Evolutionary conservation across 2,797 vertebrate genomes (phyloP).

Genomic region (Notoglanidium macrostoma): DNA sequence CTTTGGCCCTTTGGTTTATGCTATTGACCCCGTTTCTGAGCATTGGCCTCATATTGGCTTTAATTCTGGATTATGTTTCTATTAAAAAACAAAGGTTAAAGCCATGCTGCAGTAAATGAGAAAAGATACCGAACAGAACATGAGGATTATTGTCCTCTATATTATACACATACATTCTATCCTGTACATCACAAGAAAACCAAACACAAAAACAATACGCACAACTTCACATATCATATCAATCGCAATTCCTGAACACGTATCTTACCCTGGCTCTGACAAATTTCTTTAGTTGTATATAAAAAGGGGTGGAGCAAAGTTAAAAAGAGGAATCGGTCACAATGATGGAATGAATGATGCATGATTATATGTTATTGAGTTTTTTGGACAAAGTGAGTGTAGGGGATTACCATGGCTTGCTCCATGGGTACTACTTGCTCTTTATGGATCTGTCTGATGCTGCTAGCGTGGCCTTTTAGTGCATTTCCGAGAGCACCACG

Average conservation of each 20-base stretch:
- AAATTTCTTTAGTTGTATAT: slow-evolving; percentile 85
- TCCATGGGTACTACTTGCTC: slow-evolving; percentile 85
- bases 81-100: neutral
- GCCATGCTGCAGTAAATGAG: neutral
- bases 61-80: neutral
- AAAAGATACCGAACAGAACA: neutral
- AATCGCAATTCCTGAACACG: slow-evolving; percentile 3
- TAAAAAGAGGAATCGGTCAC: neutral
- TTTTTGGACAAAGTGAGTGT: neutral
- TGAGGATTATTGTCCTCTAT: neutral
- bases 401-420: slow-evolving; percentile 84
- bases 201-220: slow-evolving; percentile 36
- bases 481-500: slow-evolving; percentile 85
- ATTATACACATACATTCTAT: neutral
- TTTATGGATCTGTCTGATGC: slow-evolving; percentile 81
- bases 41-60: neutral
- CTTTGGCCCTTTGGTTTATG: neutral
- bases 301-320: slow-evolving; percentile 49
- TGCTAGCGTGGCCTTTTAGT: slow-evolving; percentile 83
- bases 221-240: neutral
- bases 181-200: neutral
- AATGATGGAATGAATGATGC: too few relatives aligned
- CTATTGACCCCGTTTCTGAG: neutral
- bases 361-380: neutral
- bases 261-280: slow-evolving; percentile 84